Base-by-base conservation (phyloP, 2,888 invertebrate species). In the Coronaproctus castanopsis region DNA sequence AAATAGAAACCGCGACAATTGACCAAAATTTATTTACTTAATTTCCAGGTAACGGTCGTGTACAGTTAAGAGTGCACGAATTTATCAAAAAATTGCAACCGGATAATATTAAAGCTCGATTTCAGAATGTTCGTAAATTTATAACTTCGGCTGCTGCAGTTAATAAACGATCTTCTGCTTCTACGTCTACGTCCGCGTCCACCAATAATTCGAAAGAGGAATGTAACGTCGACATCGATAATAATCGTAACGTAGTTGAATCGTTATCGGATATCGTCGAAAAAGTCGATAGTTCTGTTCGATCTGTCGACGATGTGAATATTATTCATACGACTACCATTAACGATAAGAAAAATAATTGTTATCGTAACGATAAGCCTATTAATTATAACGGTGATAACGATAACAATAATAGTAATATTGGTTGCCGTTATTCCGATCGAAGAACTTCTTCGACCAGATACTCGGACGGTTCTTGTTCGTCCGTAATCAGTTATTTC, bases 41-140 rank as follows among this genome's bases (percentile, higher is more conserved):
- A 8, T 52, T 52, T 57, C 1, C 52, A 57, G 57, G 52, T 18
- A 24, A 20, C 14, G 24, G 49, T 23, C 52, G 57, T 3, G 23
- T 52, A 23, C 57, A 57, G 51, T 21, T 52, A 49, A 49, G 57
- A n/a, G 23, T 52, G n/a, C 57, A 84, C 76, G 55, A 59, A 50
- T 59, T 55, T 23, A 55, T 50, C 50, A 59, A 55, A 36, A 59
- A 59, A 55, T 52, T 59, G n/a, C 54, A 59, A 8, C 59, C 59
- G 5, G 59, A 59, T 55, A 50, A n/a, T 5, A 23, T 59, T 20
- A 53, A 53, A 1, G 52, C 48, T 51, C 59, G 55, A 2, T 21
- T 59, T 1, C 48, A 55, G 18, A 59, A 23, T 55, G 54, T 59
- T 52, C 59, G 59, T 2, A 49, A 50, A 51, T 59, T 52, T 24